Conservation (phyloP, 2,113 vertebrate genomes). For the Nothocercus julius region DNA sequence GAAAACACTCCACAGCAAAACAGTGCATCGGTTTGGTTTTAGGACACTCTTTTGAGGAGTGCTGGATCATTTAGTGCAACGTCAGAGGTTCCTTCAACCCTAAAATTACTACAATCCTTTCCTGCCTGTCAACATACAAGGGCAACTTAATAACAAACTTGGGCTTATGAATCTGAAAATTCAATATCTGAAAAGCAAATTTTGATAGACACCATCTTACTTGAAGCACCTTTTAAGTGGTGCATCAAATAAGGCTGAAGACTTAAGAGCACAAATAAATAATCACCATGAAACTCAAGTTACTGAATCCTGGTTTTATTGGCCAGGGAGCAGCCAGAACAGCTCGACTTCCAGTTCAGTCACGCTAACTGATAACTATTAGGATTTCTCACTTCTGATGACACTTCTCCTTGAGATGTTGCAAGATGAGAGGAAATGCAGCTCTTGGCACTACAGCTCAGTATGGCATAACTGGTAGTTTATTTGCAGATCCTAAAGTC, state of each 20-base stretch:
- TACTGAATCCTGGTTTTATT: neutral
- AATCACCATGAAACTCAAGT: neutral
- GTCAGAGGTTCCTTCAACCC: neutral
- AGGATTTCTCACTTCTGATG: neutral
- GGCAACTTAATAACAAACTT: neutral
- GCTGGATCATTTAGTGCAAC: neutral
- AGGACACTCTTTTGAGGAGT: neutral
- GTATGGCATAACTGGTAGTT: neutral
- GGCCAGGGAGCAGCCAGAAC: neutral
- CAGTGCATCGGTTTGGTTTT: neutral
- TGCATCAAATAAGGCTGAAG: neutral
- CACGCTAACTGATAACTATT: neutral
- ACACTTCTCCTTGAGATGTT: neutral
- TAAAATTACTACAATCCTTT: neutral
- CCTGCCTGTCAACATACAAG: neutral
- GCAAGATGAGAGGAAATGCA: neutral
- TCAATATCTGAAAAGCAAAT: neutral
- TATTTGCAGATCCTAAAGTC: neutral
- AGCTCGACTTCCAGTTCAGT: neutral
- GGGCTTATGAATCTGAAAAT: neutral
- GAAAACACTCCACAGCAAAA: neutral
- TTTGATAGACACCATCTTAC: neutral
- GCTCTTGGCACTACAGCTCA: neutral
- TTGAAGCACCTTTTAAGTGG: neutral
- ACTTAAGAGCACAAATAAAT: neutral